Evolutionary conservation across 2,113 vertebrate species (phyloP).

Genomic region (Arizona elegans): DNA sequence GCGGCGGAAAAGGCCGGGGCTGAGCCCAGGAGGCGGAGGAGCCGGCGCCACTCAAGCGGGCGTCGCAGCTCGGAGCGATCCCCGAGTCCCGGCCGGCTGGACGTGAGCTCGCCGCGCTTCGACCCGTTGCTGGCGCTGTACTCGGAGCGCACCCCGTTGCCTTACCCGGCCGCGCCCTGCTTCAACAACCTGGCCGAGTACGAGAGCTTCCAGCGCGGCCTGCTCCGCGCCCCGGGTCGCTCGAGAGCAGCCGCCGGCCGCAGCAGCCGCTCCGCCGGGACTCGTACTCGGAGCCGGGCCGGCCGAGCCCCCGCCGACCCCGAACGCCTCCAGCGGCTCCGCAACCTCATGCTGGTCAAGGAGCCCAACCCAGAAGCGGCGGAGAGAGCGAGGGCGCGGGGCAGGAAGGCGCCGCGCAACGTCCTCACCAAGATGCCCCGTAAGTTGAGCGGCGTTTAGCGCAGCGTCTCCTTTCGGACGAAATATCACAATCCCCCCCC

Average conservation of each 20-base stretch:
- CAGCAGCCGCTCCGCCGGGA: slow-evolving; percentile 62
- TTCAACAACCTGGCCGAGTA: slow-evolving; percentile 92
- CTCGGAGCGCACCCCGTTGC: slow-evolving; percentile 74
- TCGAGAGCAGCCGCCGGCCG: slow-evolving; percentile 26
- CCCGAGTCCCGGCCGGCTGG: slow-evolving; percentile 64
- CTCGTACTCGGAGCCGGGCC: slow-evolving; percentile 48
- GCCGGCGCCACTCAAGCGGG: not conserved
- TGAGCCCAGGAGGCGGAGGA: slow-evolving; percentile 66
- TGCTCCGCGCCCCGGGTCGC: slow-evolving; percentile 68
- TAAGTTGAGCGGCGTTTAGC: slow-evolving; percentile 58
- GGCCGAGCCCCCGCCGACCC: slow-evolving; percentile 63
- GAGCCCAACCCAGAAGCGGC: slow-evolving; percentile 53
- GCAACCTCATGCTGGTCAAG: slow-evolving; percentile 78
- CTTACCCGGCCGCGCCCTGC: slow-evolving; percentile 81
- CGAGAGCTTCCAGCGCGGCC: slow-evolving; percentile 82
- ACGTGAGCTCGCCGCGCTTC: slow-evolving; percentile 84
- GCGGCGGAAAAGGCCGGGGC: slow-evolving; percentile 55
- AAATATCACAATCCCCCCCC: not conserved
- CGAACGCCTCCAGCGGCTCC: slow-evolving; percentile 81
- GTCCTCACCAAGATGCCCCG: slow-evolving; percentile 90
- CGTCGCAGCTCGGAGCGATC: slow-evolving; percentile 34
- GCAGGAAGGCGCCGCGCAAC: slow-evolving; percentile 76
- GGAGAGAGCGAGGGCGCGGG: slow-evolving; percentile 40
- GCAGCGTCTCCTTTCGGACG: not conserved
- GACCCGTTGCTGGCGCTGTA: slow-evolving; percentile 87